Conservation (phyloP, 2,797 vertebrate species). For the Loris lydekkerianus region DNA sequence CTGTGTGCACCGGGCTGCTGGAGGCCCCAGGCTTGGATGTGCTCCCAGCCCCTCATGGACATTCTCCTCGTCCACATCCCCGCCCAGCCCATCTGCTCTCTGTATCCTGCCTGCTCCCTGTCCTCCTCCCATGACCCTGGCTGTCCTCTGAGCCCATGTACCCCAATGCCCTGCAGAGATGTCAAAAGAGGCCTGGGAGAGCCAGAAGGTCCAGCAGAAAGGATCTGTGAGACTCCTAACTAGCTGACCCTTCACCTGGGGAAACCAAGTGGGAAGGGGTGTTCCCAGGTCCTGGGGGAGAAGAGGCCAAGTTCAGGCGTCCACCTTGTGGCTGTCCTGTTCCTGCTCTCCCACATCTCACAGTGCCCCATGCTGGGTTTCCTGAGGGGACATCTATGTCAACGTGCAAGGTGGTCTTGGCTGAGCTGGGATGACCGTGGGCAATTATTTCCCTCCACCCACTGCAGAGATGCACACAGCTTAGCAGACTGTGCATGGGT, state of each 20-base stretch:
- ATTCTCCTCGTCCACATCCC: not conserved
- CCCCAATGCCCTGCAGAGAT: fast-evolving
- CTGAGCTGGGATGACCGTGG: fast-evolving
- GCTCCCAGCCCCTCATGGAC: fast-evolving
- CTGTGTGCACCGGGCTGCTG: fast-evolving
- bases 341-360: fast-evolving
- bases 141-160: fast-evolving
- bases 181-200: not conserved
- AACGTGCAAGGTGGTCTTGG: fast-evolving
- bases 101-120: not conserved
- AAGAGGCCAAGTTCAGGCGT: fast-evolving
- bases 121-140: fast-evolving
- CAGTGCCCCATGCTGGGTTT: fast-evolving
- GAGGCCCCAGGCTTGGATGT: fast-evolving
- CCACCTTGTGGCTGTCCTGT: fast-evolving
- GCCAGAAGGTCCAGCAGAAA: not conserved
- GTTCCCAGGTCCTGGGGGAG: not conserved
- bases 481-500: too few relatives aligned
- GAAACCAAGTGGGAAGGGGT: not conserved
- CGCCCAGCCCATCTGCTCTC: not conserved
- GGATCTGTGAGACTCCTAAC: fast-evolving
- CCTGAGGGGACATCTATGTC: fast-evolving
- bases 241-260: fast-evolving
- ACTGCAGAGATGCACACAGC: not conserved
- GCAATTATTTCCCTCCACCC: fast-evolving